These are phyloP conservation scores for Microchrysa polita DNA, from an alignment of 2,888 invertebrate genomes.

Conservation along the genomic window DNA sequence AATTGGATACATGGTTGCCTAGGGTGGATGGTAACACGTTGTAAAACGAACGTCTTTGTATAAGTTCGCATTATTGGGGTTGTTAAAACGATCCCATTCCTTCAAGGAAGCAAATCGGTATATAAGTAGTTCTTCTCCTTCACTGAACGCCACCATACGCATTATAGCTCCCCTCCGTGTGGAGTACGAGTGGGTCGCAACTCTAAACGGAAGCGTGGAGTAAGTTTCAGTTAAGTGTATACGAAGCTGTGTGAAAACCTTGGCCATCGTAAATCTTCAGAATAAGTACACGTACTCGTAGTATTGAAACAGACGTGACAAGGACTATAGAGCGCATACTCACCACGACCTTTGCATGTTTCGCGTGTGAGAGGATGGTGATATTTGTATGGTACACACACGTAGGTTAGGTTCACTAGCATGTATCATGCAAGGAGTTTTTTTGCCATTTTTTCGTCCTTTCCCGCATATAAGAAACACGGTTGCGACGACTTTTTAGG, in stretches of 20 bases:
- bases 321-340: conserved; percentile 37
- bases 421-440: not conserved
- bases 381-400: not conserved
- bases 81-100: not conserved
- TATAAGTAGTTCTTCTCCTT: conserved; percentile 43
- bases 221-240: not conserved
- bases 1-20: conserved; percentile 5
- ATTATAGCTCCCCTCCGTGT: not conserved
- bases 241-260: too few relatives aligned
- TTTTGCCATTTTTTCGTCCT: conserved; percentile 25
- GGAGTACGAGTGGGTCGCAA: not conserved
- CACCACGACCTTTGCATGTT: conserved; percentile 35
- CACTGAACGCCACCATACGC: conserved; percentile 3
- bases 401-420: conserved; percentile 21
- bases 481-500: not conserved
- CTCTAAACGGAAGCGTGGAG: not conserved
- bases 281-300: too few relatives aligned
- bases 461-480: conserved; percentile 15
- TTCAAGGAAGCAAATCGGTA: conserved; percentile 10
- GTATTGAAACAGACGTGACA: too few relatives aligned
- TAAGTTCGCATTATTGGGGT: conserved; percentile 9
- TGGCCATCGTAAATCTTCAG: too few relatives aligned
- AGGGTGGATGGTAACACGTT: not conserved
- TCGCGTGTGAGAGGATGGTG: not conserved
- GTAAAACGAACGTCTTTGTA: conserved; percentile 28